A percentile compares a stretch with the other conserved stretches of the same genome.
These are phyloP conservation scores for Esox masquinongy DNA, from an alignment of 2,797 vertebrate species.

Conservation along the genomic window DNA sequence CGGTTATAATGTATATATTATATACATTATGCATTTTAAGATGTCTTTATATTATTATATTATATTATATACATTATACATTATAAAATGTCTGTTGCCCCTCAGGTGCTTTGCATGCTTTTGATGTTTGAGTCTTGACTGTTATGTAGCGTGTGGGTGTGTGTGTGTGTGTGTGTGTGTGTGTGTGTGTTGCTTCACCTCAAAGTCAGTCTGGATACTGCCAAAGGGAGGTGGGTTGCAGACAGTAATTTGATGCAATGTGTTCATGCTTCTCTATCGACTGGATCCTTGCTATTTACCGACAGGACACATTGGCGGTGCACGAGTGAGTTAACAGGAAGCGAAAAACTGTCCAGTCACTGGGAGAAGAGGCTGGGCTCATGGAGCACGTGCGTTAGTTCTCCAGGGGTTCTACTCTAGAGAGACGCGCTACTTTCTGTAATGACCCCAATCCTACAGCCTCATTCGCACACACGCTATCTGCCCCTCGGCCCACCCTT, in stretches of 20 bases:
- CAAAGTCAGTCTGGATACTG: neutral
- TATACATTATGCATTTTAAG: neutral
- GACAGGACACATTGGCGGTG: neutral
- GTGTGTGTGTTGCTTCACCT: neutral
- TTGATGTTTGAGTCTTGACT: neutral
- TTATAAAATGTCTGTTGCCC: neutral
- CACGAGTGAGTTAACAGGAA: neutral
- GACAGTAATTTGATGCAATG: neutral
- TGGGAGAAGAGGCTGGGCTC: too few species aligned
- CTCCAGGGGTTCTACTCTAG: neutral
- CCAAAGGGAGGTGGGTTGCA: neutral
- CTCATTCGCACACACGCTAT: constrained; percentile 8
- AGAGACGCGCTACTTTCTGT: neutral
- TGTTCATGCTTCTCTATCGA: neutral
- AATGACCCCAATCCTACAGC: neutral
- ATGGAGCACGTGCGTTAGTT: neutral
- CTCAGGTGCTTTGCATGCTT: neutral
- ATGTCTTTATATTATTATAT: neutral
- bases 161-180: neutral
- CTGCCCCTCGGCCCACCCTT: constrained; percentile 40
- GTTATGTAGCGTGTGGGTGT: neutral
- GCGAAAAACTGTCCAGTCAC: neutral
- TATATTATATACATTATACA: too few species aligned
- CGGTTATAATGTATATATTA: too few species aligned
- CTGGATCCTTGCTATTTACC: neutral